These are phyloP conservation scores for Epinephelus moara DNA, from an alignment of 2,113 vertebrate genomes.

Conservation along the genomic window DNA sequence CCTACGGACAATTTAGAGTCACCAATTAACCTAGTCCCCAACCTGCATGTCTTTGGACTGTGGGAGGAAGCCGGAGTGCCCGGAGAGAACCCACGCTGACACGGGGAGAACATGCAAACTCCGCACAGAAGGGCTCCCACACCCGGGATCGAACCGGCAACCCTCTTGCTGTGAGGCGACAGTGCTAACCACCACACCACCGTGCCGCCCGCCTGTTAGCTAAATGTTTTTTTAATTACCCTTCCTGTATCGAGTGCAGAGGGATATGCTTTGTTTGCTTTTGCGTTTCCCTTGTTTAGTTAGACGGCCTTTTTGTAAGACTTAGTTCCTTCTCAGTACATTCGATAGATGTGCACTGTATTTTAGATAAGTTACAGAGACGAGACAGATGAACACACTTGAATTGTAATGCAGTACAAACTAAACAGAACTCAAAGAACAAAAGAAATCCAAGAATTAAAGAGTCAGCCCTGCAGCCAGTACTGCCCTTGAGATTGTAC, in stretches of 20 bases:
- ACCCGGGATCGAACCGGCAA: too few relatives aligned
- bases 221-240: neutral
- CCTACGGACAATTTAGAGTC: too few relatives aligned
- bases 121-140: too few relatives aligned
- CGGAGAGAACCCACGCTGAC: too few relatives aligned
- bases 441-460: neutral
- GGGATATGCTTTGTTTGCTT: conserved; percentile 20
- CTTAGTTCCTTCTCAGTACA: too few relatives aligned
- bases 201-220: too few relatives aligned
- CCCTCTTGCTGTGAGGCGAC: too few relatives aligned
- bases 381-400: neutral
- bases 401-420: neutral
- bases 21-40: too few relatives aligned
- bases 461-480: neutral
- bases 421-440: neutral
- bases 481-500: neutral
- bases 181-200: too few relatives aligned
- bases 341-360: neutral
- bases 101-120: too few relatives aligned
- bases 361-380: neutral
- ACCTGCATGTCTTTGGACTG: too few relatives aligned
- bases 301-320: neutral
- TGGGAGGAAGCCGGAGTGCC: too few relatives aligned
- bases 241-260: neutral
- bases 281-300: conserved; percentile 10